Evolutionary conservation across 35 echinoderm and acorn worm species (phyloP).

Genomic region (Strongylocentrotus purpuratus): DNA sequence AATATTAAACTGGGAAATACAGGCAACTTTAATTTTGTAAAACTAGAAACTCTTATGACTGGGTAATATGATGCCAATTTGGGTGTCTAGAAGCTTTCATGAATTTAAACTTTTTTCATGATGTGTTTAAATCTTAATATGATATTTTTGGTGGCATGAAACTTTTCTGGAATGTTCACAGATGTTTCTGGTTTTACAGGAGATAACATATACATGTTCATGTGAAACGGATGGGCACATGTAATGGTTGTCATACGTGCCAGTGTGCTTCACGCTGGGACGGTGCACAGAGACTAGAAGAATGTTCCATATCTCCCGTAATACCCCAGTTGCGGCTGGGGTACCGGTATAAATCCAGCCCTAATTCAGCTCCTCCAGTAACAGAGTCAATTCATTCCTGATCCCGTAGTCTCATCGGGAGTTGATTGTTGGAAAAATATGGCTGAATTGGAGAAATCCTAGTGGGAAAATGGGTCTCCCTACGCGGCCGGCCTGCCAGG

Average conservation of each 20-base stretch:
- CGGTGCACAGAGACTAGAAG: background rate
- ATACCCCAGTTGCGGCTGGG: background rate
- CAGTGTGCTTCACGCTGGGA: background rate
- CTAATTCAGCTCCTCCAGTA: background rate
- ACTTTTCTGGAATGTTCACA: too few relatives aligned
- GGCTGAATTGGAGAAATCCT: slow-evolving; percentile 8
- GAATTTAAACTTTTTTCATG: too few relatives aligned
- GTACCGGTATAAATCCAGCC: background rate
- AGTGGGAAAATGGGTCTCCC: background rate
- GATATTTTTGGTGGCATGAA: too few relatives aligned
- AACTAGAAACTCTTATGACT: too few relatives aligned
- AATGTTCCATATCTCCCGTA: background rate
- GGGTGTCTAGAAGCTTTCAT: too few relatives aligned
- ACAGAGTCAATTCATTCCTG: background rate
- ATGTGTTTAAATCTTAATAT: too few relatives aligned
- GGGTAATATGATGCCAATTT: too few relatives aligned
- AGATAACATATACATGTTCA: background rate
- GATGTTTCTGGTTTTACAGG: too few relatives aligned
- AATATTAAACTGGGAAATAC: too few relatives aligned
- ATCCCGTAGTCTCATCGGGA: background rate
- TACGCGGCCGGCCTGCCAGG: background rate
- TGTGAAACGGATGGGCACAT: background rate
- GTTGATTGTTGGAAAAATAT: slow-evolving; percentile 14
- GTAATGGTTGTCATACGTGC: background rate
- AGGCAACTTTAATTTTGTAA: too few relatives aligned